Base-by-base conservation (phyloP, 2,797 vertebrate genomes). In the Hypotaenidia philippensis region DNA sequence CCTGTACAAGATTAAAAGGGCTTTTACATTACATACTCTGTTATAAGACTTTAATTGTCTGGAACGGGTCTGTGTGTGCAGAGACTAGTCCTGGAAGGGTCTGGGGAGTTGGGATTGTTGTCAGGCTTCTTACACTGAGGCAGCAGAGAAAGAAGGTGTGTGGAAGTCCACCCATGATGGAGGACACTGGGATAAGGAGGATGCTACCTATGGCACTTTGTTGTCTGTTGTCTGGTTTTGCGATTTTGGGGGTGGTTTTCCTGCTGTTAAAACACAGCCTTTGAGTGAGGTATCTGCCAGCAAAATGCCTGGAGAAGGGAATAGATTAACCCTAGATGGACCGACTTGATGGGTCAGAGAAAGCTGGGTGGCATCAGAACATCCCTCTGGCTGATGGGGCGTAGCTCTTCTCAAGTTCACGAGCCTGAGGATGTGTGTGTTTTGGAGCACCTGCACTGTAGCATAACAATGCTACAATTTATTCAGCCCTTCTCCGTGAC, bases 1-100 rank as follows among this genome's bases (percentile, higher is more conserved):
- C 69, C 85, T 74, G 70, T 38, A 86, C 74, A 95, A 95, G 94
- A 93, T 90, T 65, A 82, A 83, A 88, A 3, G 23, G 66, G 55
- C 40, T 92, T 83, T 81, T 80, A 52, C n/a, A 25, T 83, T 75
- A 61, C 53, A 12, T 80, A 68, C 15, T 9, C 38, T 93, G 36
- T 66, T 90, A 8, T 4, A 83, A 71, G 75, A 78, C 45, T 88
- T 49, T 61, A 79, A 82, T 84, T 92, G 68, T 63, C 61, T 83
- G 87, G 61, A 89, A 70, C 64, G 27, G 68, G 34, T 87, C 69
- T 89, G 68, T 5, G 21, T 95, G 45, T 88, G 77, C 22, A 81
- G 0, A 19, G 41, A 61, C 56, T 84, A 69, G 32, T 87, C 25
- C 68, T 92, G 84, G 49, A 83, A 66, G 64, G 49, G 64, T 56